Conservation (phyloP, 2,888 invertebrate genomes). For the Drosophila dives region DNA sequence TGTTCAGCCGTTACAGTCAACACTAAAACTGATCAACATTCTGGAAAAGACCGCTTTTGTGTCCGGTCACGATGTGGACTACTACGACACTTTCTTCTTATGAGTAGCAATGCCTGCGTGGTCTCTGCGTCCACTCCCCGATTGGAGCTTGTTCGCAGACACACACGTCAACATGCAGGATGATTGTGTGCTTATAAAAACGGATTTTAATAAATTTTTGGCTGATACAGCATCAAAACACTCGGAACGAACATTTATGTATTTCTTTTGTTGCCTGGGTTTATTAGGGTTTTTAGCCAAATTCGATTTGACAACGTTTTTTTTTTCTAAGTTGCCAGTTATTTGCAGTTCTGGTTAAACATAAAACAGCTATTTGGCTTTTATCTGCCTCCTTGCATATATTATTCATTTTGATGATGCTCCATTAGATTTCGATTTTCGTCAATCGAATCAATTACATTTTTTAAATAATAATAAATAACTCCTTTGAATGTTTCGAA, state of each 20-base stretch:
- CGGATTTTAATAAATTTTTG: conserved; percentile 58
- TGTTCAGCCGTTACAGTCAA: conserved; percentile 71
- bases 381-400: neutral
- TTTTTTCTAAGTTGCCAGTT: neutral
- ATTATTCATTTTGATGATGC: neutral
- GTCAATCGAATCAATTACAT: too few species aligned
- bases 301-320: neutral
- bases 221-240: conserved; percentile 37
- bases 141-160: conserved; percentile 32
- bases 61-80: conserved; percentile 83
- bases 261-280: neutral
- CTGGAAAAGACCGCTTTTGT: conserved; percentile 81
- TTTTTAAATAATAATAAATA: too few species aligned
- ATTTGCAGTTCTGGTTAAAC: neutral
- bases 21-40: conserved; percentile 81
- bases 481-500: too few species aligned
- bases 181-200: conserved; percentile 35
- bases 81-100: conserved; percentile 81
- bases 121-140: conserved; percentile 36
- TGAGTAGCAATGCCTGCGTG: conserved; percentile 74
- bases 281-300: neutral
- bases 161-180: conserved; percentile 25
- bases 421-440: too few species aligned
- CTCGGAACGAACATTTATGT: conserved; percentile 32
- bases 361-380: neutral